Percentiles rank a stretch among this genome's conserved stretches.
Evolutionary conservation across 2,797 vertebrate genomes (phyloP).

Genomic region (Hippoglossus hippoglossus): DNA sequence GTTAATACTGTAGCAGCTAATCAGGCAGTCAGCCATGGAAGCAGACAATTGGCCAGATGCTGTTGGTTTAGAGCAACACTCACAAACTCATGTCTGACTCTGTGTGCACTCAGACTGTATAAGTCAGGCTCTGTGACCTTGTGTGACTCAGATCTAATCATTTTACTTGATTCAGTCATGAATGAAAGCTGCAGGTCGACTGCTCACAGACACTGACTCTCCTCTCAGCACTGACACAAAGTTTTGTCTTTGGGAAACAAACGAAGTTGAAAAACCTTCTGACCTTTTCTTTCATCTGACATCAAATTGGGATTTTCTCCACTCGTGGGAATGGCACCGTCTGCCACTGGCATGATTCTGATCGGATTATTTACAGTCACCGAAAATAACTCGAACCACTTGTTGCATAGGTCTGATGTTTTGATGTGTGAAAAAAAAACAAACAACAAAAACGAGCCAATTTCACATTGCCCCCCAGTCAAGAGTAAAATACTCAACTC

Average conservation of each 20-base stretch:
- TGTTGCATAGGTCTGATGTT: slow-evolving; percentile 58
- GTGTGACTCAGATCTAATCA: slow-evolving; percentile 53
- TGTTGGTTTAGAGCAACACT: slow-evolving; percentile 70
- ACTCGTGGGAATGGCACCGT: slow-evolving; percentile 44
- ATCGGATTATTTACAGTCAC: slow-evolving; percentile 53
- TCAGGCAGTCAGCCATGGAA: slow-evolving; percentile 73
- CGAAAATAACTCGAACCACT: slow-evolving; percentile 54
- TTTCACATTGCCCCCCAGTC: slow-evolving; percentile 58
- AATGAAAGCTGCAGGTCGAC: slow-evolving; percentile 35
- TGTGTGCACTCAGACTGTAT: slow-evolving; percentile 25
- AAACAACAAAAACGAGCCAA: slow-evolving; percentile 42
- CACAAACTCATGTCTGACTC: slow-evolving; percentile 68
- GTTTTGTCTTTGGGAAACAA: slow-evolving; percentile 4
- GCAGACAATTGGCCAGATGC: slow-evolving; percentile 79
- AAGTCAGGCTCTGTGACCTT: slow-evolving; percentile 55
- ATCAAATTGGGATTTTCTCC: slow-evolving; percentile 55
- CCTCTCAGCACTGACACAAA: not conserved
- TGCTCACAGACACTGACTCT: slow-evolving; percentile 1
- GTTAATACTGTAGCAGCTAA: slow-evolving; percentile 68
- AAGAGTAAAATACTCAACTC: slow-evolving; percentile 41
- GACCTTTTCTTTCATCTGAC: slow-evolving; percentile 47
- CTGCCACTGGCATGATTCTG: slow-evolving; percentile 36
- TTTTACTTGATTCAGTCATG: slow-evolving; percentile 32
- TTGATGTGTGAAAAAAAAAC: slow-evolving; percentile 11
- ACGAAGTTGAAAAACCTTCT: slow-evolving; percentile 27